Percentiles rank a stretch among this genome's conserved stretches.
These are phyloP conservation scores for Hydrocynus forskahlii DNA, from an alignment of 2,797 vertebrate genomes.

Conservation along the genomic window DNA sequence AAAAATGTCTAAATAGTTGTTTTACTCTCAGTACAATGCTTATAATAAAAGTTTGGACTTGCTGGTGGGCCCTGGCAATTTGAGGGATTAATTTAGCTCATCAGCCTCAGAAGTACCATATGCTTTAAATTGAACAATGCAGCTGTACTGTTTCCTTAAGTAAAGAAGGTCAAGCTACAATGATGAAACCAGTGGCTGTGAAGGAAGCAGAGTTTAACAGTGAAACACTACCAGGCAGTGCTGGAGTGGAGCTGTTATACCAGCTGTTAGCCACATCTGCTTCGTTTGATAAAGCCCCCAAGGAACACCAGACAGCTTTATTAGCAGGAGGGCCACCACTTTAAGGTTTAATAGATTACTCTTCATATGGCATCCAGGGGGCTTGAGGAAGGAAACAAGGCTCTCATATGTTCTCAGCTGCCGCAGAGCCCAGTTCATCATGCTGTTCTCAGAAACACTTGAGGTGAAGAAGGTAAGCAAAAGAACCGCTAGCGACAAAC, in stretches of 20 bases:
- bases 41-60: background rate
- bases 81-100: background rate
- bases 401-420: background rate
- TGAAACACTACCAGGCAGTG: slow-evolving; percentile 21
- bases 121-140: background rate
- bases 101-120: background rate
- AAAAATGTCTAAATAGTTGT: no score
- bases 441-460: slow-evolving; percentile 44
- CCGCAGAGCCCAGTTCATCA: background rate
- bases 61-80: background rate
- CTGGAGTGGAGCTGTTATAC: background rate
- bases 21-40: no score
- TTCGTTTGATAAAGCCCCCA: slow-evolving; percentile 34
- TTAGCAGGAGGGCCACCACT: slow-evolving; percentile 33
- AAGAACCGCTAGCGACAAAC: slow-evolving; percentile 77
- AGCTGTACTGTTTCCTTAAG: slow-evolving; percentile 11
- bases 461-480: slow-evolving; percentile 70
- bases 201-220: slow-evolving; percentile 21
- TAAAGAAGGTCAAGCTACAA: slow-evolving; percentile 8
- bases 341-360: slow-evolving; percentile 65
- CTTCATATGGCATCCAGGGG: slow-evolving; percentile 69
- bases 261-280: slow-evolving; percentile 52
- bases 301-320: slow-evolving; percentile 39
- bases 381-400: slow-evolving; percentile 44
- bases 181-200: slow-evolving; percentile 17